Evolutionary conservation across 2,797 vertebrate genomes (phyloP), one percentile per base, ranked within the genome.

Genomic region (Pogoniulus pusillus): DNA sequence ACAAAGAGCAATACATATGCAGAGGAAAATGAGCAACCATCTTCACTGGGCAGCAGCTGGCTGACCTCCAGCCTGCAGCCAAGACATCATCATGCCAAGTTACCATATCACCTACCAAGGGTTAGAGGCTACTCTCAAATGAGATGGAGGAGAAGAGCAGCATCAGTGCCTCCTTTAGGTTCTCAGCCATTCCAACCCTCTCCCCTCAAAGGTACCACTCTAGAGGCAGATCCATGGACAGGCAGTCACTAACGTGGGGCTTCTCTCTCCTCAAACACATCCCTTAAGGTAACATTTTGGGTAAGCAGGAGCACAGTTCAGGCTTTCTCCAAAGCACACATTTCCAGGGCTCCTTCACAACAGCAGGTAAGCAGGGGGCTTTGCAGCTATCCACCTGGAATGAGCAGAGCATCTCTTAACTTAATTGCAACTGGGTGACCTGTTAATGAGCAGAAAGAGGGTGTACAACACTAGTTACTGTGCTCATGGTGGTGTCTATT

Each of bases 191-290:
- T 65, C 29, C 66, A 77, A 2, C 13, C 37, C 12, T 7, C 6
- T 39, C 24, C n/a, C 34, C 54, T 54, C 66, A 34, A 8, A 4
- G 47, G 27, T 4, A 24, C 37, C 58, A 27, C 53, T 22, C 4
- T 3, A 17, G 34, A 68, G n/a, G 34, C 29, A 86, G 29, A 39
- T 10, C 41, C 22, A 35, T 2, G 9, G 18, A 43, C 29, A 12
- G 15, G 35, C 20, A 14, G 19, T 41, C 63, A 51, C 39, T 19
- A 35, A 29, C 4, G 30, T 0, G 2, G 0, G 5, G 63, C 23
- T 35, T 62, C 18, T 54, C 20, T 45, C 29, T 29, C 41, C 20
- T 64, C 35, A 53, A 87, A 47, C 8, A 4, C 17, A 58, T 39
- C 35, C 32, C n/a, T 22, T 17, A 54, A 12, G 12, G 23, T 32